Evolutionary conservation across 2,888 invertebrate species (phyloP).

Genomic region (Cyaniris semiargus): DNA sequence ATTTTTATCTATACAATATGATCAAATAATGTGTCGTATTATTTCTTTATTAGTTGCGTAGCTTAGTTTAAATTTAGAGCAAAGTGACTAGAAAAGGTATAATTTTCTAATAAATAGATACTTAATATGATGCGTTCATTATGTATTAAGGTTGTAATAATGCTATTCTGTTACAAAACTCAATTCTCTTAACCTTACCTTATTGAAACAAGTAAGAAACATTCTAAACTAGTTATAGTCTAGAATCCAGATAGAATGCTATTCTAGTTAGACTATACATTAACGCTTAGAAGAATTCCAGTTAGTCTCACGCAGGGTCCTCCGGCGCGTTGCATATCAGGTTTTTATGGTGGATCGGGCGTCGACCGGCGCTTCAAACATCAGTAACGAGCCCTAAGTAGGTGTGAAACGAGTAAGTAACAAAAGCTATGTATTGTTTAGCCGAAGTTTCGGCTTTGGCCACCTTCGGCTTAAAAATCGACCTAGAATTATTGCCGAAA

Average conservation of each 20-base stretch:
- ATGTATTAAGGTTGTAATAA: too few species aligned
- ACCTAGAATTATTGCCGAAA: neutral
- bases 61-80: too few species aligned
- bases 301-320: slow-evolving; percentile 43
- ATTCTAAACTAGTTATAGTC: neutral
- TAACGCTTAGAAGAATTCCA: slow-evolving; percentile 39
- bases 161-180: neutral
- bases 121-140: too few species aligned
- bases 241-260: neutral
- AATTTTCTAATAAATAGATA: too few species aligned
- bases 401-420: slow-evolving; percentile 71
- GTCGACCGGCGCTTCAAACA: slow-evolving; percentile 74
- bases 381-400: slow-evolving; percentile 71
- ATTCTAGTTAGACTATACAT: slow-evolving; percentile 34
- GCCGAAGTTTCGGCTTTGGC: neutral
- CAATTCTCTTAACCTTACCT: neutral
- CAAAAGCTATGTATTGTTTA: neutral
- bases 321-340: slow-evolving; percentile 51
- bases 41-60: too few species aligned
- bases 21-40: too few species aligned
- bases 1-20: too few species aligned
- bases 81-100: too few species aligned
- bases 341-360: slow-evolving; percentile 58
- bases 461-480: neutral
- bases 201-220: neutral